A percentile compares a stretch with the other conserved stretches of the same genome.
phyloP scores from a whole-genome alignment of 2,888 invertebrate genomes.

The Seira sanloemensis region DNA sequence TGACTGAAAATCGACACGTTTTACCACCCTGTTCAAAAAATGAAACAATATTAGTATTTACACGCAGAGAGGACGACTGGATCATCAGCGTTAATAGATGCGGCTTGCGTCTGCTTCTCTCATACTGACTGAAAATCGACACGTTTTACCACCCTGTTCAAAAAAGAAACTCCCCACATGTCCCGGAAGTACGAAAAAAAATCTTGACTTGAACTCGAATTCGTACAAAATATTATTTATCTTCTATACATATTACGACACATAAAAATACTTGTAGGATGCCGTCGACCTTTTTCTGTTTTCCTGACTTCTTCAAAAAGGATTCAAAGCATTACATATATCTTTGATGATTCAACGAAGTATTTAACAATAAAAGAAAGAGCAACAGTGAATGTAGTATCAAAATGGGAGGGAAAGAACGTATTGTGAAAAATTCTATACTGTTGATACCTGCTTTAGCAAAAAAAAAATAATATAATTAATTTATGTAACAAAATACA shows the following conservation, averaged over 20 bases:
- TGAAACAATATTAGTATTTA: neutral
- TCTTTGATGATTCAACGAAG: neutral
- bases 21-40: neutral
- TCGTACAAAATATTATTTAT: neutral
- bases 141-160: constrained; percentile 45
- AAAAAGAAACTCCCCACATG: too few relatives aligned
- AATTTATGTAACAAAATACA: neutral
- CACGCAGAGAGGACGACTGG: neutral
- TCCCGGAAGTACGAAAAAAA: too few relatives aligned
- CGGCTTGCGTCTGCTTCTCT: constrained; percentile 29
- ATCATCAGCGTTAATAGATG: neutral
- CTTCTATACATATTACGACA: neutral
- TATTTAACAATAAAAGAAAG: neutral
- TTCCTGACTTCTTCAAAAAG: neutral
- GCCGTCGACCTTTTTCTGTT: neutral
- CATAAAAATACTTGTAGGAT: neutral
- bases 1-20: neutral
- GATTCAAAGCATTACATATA: too few relatives aligned
- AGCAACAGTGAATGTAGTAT: neutral
- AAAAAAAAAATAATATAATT: neutral
- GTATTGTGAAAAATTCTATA: neutral
- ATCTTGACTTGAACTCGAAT: too few relatives aligned
- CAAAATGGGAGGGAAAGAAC: neutral
- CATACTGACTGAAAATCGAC: constrained; percentile 54
- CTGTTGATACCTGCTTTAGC: neutral